A percentile compares a stretch with the other conserved stretches of the same genome.
phyloP scores from a whole-genome alignment of 2,888 invertebrate species.

The Brachyopa scutellaris region DNA sequence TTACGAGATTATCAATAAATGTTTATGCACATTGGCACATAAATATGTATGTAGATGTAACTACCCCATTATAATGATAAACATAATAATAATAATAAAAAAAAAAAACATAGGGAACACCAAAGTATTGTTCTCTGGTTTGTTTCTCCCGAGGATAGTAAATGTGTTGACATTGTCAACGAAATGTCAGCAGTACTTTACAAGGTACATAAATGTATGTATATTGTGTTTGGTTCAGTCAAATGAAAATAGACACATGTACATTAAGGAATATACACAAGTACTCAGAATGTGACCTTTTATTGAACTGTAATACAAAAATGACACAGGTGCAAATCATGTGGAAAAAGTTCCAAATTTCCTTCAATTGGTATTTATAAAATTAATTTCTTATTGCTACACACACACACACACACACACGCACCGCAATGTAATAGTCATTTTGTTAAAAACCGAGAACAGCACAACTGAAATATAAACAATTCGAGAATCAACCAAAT shows the following conservation, averaged over 20 bases:
- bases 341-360: not conserved
- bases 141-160: not conserved
- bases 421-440: not conserved
- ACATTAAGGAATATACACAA: not conserved
- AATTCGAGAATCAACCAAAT: not conserved
- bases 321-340: slow-evolving; percentile 42
- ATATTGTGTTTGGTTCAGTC: not conserved
- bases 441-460: not conserved
- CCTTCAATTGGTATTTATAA: not conserved
- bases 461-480: not conserved
- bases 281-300: slow-evolving; percentile 7
- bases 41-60: no score
- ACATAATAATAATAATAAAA: not conserved
- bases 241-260: slow-evolving; percentile 17
- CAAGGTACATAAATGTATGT: not conserved
- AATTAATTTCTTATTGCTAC: not conserved
- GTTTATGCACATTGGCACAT: slow-evolving; percentile 11
- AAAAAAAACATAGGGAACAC: not conserved
- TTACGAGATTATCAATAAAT: slow-evolving; percentile 13
- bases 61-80: slow-evolving; percentile 4
- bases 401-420: not conserved
- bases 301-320: slow-evolving; percentile 15
- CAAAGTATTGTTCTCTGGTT: not conserved
- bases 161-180: slow-evolving; percentile 26
- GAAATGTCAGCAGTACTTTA: slow-evolving; percentile 27